Conservation (phyloP, 1,140 invertebrate genomes). For the Heliconius hermathena region DNA sequence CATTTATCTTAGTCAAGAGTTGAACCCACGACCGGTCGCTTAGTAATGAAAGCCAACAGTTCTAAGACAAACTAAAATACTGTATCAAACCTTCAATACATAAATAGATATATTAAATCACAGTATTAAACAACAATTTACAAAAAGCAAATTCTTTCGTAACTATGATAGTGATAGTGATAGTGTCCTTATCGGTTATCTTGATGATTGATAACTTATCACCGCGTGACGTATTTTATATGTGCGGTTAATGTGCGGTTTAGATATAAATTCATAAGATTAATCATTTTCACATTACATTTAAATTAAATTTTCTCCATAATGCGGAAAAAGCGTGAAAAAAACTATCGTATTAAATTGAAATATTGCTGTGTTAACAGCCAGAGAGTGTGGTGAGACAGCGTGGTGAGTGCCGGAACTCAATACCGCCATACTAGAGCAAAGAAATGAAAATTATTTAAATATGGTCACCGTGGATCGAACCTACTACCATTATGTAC, state of each 20-base stretch:
- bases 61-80: not conserved
- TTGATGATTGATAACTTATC: not conserved
- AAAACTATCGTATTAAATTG: not conserved
- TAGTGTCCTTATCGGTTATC: not conserved
- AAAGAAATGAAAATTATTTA: too few relatives aligned
- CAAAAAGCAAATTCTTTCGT: not conserved
- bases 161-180: not conserved
- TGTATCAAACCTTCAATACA: not conserved
- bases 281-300: not conserved
- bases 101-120: not conserved
- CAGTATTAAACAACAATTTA: not conserved
- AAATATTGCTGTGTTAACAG: too few relatives aligned
- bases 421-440: too few relatives aligned
- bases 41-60: not conserved
- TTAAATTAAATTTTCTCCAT: too few relatives aligned
- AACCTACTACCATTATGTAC: too few relatives aligned
- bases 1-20: not conserved
- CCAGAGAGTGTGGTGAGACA: too few relatives aligned
- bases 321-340: too few relatives aligned
- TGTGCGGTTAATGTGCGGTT: not conserved
- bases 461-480: too few relatives aligned
- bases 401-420: too few relatives aligned
- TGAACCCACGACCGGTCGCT: not conserved
- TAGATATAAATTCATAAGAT: not conserved
- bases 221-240: not conserved